These are phyloP conservation scores for Meganola albula DNA, from an alignment of 2,888 invertebrate species.

Conservation along the genomic window DNA sequence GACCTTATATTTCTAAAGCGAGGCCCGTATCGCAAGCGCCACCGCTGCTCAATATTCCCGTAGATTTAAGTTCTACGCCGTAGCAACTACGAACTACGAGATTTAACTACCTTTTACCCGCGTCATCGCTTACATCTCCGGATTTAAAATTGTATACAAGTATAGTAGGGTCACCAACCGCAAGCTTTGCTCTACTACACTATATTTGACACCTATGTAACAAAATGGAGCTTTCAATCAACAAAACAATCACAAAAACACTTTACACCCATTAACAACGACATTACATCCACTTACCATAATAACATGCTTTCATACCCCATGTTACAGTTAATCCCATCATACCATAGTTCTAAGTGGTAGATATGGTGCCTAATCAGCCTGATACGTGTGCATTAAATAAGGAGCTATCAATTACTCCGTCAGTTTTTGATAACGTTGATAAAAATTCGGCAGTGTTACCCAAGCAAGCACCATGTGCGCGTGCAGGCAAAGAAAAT, in stretches of 20 bases:
- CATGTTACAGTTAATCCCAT: slow-evolving; percentile 28
- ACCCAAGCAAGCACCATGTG: slow-evolving; percentile 55
- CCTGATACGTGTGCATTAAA: slow-evolving; percentile 64
- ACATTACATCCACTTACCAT: slow-evolving; percentile 23
- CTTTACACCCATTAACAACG: slow-evolving; percentile 19
- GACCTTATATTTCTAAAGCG: too few species aligned
- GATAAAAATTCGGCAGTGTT: slow-evolving; percentile 60
- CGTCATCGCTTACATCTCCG: not conserved
- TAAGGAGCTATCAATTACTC: slow-evolving; percentile 73
- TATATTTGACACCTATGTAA: not conserved
- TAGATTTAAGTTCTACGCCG: too few species aligned
- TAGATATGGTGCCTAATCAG: slow-evolving; percentile 37
- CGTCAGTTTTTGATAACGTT: slow-evolving; percentile 50
- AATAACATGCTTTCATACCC: slow-evolving; percentile 37
- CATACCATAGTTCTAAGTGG: slow-evolving; percentile 30
- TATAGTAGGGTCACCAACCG: too few species aligned
- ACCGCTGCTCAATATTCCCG: too few species aligned
- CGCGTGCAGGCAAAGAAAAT: slow-evolving; percentile 65
- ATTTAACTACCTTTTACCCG: not conserved
- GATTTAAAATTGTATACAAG: too few species aligned
- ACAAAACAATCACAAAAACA: slow-evolving; percentile 10
- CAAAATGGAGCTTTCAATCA: slow-evolving; percentile 8
- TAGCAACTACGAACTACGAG: too few species aligned
- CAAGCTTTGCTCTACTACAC: too few species aligned
- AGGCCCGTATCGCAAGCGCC: too few species aligned